Percentiles rank a stretch among this genome's conserved stretches.
phyloP scores from a whole-genome alignment of 2,797 vertebrate genomes.

The Nyctibius grandis region DNA sequence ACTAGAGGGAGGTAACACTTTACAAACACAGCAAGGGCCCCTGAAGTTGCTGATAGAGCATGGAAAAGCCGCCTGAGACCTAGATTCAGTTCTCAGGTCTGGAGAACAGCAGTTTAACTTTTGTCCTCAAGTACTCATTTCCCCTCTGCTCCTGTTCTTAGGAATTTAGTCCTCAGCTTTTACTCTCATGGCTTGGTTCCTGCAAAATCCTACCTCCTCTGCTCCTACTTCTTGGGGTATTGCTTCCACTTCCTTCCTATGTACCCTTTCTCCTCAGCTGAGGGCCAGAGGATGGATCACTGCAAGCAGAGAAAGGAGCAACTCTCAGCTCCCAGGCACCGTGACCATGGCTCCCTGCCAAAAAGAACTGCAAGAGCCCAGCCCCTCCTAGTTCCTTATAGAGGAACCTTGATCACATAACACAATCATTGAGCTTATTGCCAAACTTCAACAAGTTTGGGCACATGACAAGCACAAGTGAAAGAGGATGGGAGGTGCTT shows the following conservation, averaged over 20 bases:
- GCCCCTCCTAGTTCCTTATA: background rate
- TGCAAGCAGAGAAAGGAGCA: background rate
- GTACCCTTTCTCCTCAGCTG: background rate
- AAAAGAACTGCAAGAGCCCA: background rate
- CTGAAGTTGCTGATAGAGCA: background rate
- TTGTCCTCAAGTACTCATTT: background rate
- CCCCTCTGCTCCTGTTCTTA: background rate
- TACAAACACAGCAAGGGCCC: background rate
- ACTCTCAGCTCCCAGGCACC: background rate
- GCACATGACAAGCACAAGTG: background rate
- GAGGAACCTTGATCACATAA: background rate
- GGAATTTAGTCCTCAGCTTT: background rate
- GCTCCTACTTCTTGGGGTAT: accelerated
- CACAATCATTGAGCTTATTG: background rate
- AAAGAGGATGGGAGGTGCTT: background rate
- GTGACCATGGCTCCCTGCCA: background rate
- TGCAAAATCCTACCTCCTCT: background rate
- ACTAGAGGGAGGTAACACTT: constrained; percentile 49
- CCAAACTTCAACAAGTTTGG: background rate
- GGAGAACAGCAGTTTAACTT: background rate
- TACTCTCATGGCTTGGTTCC: background rate
- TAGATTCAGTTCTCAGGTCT: background rate
- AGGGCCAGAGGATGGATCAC: background rate
- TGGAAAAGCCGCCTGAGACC: background rate
- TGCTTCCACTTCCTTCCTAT: background rate